These are phyloP conservation scores for Paralichthys olivaceus DNA, from an alignment of 2,113 vertebrate species.

Conservation along the genomic window DNA sequence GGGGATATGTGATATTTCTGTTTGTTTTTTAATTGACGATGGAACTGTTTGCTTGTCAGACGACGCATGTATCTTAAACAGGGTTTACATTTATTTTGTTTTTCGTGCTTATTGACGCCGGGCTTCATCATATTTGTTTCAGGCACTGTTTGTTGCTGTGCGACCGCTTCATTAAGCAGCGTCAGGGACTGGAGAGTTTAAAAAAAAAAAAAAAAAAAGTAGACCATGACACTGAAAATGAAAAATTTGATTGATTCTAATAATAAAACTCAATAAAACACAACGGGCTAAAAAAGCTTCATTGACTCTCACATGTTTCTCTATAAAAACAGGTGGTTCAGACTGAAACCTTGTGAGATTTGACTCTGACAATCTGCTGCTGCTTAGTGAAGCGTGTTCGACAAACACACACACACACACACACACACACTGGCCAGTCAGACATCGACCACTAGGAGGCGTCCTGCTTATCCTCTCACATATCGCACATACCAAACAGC, in stretches of 20 bases:
- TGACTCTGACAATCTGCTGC: not conserved
- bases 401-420: slow-evolving; percentile 16
- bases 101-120: not conserved
- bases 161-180: slow-evolving; percentile 25
- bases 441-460: slow-evolving; percentile 29
- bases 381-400: slow-evolving; percentile 18
- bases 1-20: slow-evolving; percentile 1
- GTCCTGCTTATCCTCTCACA: slow-evolving; percentile 9
- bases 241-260: not conserved
- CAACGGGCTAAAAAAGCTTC: no score
- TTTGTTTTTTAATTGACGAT: slow-evolving; percentile 17
- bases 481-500: slow-evolving; percentile 14
- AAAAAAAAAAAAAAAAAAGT: no score
- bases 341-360: not conserved
- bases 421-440: slow-evolving; percentile 9
- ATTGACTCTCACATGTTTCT: no score
- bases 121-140: slow-evolving; percentile 10
- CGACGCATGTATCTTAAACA: slow-evolving; percentile 46
- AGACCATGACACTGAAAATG: not conserved
- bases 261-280: no score
- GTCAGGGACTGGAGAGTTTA: not conserved
- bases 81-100: slow-evolving; percentile 39
- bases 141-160: slow-evolving; percentile 13
- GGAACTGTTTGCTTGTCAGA: slow-evolving; percentile 22
- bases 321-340: no score